phyloP scores from a whole-genome alignment of 1,140 invertebrate genomes.

The Papilio helenus region DNA sequence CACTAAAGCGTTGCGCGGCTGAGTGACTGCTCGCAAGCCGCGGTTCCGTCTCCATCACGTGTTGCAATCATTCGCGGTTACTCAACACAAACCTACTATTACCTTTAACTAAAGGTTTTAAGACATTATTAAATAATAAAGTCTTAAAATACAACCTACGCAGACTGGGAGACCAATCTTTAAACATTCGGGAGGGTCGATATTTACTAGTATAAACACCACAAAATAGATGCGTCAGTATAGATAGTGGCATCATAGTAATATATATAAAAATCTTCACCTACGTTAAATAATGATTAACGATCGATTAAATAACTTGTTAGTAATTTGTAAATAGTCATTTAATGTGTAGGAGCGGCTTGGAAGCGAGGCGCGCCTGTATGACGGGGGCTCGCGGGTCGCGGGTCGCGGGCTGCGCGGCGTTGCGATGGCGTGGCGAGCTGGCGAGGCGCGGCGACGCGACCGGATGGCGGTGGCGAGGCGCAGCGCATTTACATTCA shows the following conservation, averaged over 20 bases:
- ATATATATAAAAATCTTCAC: not conserved
- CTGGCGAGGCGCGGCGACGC: slow-evolving; percentile 30
- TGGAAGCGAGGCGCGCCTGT: slow-evolving; percentile 3
- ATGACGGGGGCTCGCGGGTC: slow-evolving; percentile 11
- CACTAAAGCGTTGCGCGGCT: slow-evolving; percentile 23
- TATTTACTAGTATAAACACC: too few species aligned
- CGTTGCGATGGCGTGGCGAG: slow-evolving; percentile 6
- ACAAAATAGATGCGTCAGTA: too few species aligned
- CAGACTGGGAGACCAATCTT: not conserved
- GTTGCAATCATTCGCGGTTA: not conserved
- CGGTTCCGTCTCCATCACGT: slow-evolving; percentile 34
- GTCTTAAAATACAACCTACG: too few species aligned
- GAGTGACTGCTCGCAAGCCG: slow-evolving; percentile 28
- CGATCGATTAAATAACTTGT: not conserved
- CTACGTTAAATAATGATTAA: slow-evolving; percentile 6
- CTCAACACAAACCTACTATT: not conserved
- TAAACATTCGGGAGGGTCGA: too few species aligned
- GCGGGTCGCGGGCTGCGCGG: not conserved
- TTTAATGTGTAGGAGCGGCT: slow-evolving; percentile 16
- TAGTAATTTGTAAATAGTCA: not conserved
- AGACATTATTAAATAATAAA: too few species aligned
- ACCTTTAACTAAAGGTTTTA: too few species aligned
- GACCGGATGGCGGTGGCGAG: slow-evolving; percentile 37
- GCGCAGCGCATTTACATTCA: slow-evolving; percentile 39
- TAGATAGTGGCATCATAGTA: not conserved